Evolutionary conservation across 2,113 vertebrate species (phyloP), one percentile per base, ranked within the genome.

Genomic region (Camelus dromedarius): DNA sequence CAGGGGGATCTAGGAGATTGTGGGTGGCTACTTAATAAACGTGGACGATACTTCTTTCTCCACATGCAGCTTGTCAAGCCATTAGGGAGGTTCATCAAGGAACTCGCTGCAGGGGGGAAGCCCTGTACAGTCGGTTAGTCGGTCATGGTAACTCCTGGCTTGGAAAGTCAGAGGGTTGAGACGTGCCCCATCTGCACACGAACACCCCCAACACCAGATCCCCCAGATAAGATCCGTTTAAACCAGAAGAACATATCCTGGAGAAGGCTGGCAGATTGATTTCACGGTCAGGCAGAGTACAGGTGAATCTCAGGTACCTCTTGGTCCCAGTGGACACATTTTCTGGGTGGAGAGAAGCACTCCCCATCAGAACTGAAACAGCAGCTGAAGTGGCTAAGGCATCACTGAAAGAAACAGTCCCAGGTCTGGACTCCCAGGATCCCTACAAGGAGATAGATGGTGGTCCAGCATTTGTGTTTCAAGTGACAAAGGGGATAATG

Each of bases 31-130:
- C 18, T 54, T n/a, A 22, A 4, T n/a, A 32, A 77, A 52, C 9
- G 52, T 22, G 20, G 52, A 5, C 0, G 0, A 52, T 77, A 52
- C 5, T 35, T 35, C 2, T 35, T 4, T 12, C 50, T 12, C n/a
- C 6, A 79, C 35, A 8, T 35, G 54, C 76, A 56, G 50, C 76
- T 35, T 54, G 20, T 56, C 12, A 5, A 15, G 50, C 20, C 76
- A 56, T 24, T 6, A 15, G 76, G 50, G 32, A 54, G 54, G 32
- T 11, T 56, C 20, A 26, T 56, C 52, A 35, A 56, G 22, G 76
- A 52, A 56, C 52, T 56, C 13, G 2, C 12, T 2, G 35, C 8
- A 4, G 76, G 52, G 35, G 32, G 12, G 13, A 35, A 35, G 32
- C 35, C 32, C 76, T 35, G 56, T 56, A 15, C 35, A 26, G 35